A percentile compares a stretch with the other conserved stretches of the same genome.
These are phyloP conservation scores for Agelas oroides DNA, from an alignment of 37 sponge, comb jelly and placozoan genomes.

Conservation along the genomic window DNA sequence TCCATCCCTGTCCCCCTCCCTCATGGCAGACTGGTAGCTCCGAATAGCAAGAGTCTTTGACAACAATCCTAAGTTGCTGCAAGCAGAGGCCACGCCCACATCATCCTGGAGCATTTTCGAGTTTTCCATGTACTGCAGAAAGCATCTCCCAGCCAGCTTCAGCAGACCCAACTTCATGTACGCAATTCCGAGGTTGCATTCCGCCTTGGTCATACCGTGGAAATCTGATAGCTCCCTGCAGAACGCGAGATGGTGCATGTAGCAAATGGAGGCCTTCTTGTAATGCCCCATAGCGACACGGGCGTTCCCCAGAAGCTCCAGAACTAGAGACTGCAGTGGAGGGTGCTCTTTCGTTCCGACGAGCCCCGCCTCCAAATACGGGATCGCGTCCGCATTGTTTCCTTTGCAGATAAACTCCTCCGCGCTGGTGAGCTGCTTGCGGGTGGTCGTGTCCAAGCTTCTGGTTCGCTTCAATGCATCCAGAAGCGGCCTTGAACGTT, in stretches of 20 bases:
- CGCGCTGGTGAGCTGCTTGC: conserved; percentile 26
- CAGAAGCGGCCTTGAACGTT: no score
- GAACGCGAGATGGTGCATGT: conserved; percentile 73
- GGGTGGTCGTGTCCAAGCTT: not conserved
- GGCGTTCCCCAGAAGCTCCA: conserved; percentile 69
- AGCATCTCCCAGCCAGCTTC: conserved; percentile 74
- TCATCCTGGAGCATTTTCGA: conserved; percentile 43
- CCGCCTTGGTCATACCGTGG: conserved; percentile 63
- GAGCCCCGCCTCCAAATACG: conserved; percentile 50
- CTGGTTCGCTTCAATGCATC: no score
- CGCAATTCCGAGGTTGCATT: conserved; percentile 79
- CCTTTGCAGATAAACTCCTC: conserved; percentile 24
- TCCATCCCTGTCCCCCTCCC: not conserved
- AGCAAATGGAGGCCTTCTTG: conserved; percentile 67
- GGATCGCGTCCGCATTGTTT: conserved; percentile 52
- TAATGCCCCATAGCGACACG: conserved; percentile 52
- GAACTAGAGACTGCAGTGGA: conserved; percentile 53
- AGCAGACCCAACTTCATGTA: conserved; percentile 65
- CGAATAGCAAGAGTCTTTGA: conserved; percentile 55
- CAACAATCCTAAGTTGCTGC: conserved; percentile 74
- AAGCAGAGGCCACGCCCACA: conserved; percentile 57
- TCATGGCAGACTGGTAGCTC: conserved; percentile 21
- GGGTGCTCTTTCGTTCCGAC: conserved; percentile 16
- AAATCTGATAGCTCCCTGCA: conserved; percentile 73
- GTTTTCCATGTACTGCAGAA: conserved; percentile 76